Evolutionary conservation across 2,888 invertebrate species (phyloP).

Genomic region (Drosophila helvetica): DNA sequence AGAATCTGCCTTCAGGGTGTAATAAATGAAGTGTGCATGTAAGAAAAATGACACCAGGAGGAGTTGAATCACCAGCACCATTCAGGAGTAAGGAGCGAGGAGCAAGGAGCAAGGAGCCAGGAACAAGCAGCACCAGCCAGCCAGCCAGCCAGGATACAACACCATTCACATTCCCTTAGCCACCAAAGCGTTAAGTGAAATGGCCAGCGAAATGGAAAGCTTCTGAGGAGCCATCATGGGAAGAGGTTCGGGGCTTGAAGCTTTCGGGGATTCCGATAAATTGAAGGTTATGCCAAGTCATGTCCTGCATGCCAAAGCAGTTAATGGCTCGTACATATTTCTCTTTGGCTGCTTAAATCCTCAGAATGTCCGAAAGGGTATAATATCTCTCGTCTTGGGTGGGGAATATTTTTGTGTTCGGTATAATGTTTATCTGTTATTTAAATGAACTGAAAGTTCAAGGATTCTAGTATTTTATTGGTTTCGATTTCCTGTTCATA

Average conservation of each 20-base stretch:
- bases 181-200: constrained; percentile 64
- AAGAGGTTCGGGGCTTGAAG: neutral
- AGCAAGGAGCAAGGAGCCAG: constrained; percentile 10
- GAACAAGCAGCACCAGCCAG: neutral
- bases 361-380: too few species aligned
- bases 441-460: neutral
- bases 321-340: neutral
- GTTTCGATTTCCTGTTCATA: neutral
- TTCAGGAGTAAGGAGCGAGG: neutral
- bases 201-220: constrained; percentile 47
- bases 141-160: constrained; percentile 25
- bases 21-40: constrained; percentile 73
- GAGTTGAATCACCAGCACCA: constrained; percentile 20
- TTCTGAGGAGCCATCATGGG: neutral
- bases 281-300: constrained; percentile 20
- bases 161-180: constrained; percentile 31
- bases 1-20: constrained; percentile 34
- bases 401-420: too few species aligned
- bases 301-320: constrained; percentile 8
- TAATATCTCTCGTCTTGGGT: too few species aligned
- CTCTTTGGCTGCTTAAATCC: neutral
- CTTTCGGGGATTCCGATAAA: constrained; percentile 5
- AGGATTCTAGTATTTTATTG: neutral
- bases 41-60: constrained; percentile 69
- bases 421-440: neutral